These are phyloP conservation scores for Donacobius atricapilla DNA, from an alignment of 2,113 vertebrate genomes.

Conservation along the genomic window DNA sequence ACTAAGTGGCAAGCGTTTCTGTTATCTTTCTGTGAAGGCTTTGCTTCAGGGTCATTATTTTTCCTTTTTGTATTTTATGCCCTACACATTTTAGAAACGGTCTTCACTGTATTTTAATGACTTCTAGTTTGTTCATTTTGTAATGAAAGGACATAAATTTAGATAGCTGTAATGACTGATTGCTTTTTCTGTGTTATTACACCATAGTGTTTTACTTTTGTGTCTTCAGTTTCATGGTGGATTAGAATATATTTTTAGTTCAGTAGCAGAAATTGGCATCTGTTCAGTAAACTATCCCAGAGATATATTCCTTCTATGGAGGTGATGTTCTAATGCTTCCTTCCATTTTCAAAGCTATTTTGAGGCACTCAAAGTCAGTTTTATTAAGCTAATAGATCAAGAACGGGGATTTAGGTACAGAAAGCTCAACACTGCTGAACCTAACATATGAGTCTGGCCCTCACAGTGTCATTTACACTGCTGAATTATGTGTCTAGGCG, in stretches of 20 bases:
- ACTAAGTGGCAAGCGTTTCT: neutral
- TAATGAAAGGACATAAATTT: neutral
- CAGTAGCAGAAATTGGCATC: neutral
- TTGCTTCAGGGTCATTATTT: neutral
- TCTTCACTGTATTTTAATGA: neutral
- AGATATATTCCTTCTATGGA: neutral
- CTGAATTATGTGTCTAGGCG: neutral
- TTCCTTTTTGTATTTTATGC: neutral
- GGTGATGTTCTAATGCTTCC: neutral
- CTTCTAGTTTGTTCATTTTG: neutral
- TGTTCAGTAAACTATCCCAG: neutral
- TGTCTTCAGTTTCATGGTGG: constrained; percentile 10
- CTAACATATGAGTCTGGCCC: neutral
- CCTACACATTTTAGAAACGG: neutral
- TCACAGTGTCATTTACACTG: neutral
- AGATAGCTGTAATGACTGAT: neutral
- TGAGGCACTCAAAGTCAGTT: neutral
- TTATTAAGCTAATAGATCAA: neutral
- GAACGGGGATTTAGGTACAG: neutral
- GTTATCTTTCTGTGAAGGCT: neutral
- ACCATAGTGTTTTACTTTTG: neutral
- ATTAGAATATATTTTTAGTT: neutral
- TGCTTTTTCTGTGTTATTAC: neutral
- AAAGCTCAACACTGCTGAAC: neutral
- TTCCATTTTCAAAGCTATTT: neutral